Conservation (phyloP, 1,140 invertebrate species). For the Paraescarpia echinospica region DNA sequence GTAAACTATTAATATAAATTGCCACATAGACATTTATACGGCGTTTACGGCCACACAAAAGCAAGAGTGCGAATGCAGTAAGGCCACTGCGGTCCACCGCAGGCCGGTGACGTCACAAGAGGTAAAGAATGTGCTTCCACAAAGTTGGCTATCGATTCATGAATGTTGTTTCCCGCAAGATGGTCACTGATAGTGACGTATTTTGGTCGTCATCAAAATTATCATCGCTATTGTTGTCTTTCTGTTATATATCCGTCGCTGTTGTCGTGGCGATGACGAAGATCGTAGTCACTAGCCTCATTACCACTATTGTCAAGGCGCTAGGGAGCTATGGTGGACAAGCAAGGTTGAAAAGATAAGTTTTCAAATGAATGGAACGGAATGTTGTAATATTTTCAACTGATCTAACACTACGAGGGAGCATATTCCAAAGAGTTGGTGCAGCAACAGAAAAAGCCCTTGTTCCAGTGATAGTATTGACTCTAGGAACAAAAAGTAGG, state of each 20-base stretch:
- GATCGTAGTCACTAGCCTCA: no score
- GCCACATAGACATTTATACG: not conserved
- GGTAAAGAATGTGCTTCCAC: not conserved
- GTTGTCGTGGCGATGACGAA: not conserved
- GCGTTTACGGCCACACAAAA: not conserved
- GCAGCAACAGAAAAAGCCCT: no score
- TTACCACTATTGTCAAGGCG: no score
- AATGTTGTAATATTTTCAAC: no score
- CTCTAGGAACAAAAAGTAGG: no score
- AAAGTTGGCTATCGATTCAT: not conserved
- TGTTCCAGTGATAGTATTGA: no score
- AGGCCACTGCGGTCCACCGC: not conserved
- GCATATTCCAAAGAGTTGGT: no score
- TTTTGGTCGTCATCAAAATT: not conserved
- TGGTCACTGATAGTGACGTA: not conserved
- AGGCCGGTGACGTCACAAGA: not conserved
- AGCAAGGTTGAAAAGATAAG: no score
- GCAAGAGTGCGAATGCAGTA: not conserved
- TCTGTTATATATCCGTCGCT: not conserved
- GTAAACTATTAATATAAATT: not conserved
- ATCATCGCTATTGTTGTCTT: not conserved
- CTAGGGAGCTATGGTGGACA: no score
- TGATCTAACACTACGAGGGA: no score
- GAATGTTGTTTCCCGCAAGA: not conserved
- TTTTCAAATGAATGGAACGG: no score